Conservation (phyloP, 2,888 invertebrate species). For the Caenorhabditis becei region DNA sequence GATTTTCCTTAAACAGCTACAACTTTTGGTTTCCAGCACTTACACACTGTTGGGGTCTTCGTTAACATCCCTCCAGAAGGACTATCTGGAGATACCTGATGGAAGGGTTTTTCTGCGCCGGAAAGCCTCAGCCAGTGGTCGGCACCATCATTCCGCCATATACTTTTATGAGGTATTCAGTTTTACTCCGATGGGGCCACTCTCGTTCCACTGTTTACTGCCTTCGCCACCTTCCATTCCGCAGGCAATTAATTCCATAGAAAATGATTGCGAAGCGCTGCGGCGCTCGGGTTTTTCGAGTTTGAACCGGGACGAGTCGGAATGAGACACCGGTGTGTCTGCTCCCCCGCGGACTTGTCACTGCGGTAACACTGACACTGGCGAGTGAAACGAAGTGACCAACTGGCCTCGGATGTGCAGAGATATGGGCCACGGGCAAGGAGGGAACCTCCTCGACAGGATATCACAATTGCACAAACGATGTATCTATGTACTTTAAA, state of each 20-base stretch:
- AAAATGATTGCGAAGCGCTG: no score
- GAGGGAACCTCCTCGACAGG: conserved; percentile 47
- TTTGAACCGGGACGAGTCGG: neutral
- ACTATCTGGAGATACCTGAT: conserved; percentile 48
- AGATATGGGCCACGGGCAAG: conserved; percentile 19
- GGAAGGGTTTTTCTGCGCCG: conserved; percentile 50
- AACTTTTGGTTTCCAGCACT: conserved; percentile 21
- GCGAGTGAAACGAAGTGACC: conserved; percentile 36
- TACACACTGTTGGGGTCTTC: conserved; percentile 51
- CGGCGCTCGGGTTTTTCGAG: neutral
- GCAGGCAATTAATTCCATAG: no score
- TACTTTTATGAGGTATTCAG: conserved; percentile 59
- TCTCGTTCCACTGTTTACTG: conserved; percentile 32
- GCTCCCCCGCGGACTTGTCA: conserved; percentile 44
- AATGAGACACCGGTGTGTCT: conserved; percentile 39
- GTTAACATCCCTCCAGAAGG: conserved; percentile 34
- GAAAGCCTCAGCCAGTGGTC: conserved; percentile 50
- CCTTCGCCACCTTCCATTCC: conserved; percentile 13
- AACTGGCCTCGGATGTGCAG: conserved; percentile 60
- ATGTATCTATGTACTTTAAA: conserved; percentile 62
- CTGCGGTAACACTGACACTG: conserved; percentile 46
- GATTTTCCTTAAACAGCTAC: neutral
- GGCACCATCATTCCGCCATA: conserved; percentile 57
- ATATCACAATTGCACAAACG: conserved; percentile 63
- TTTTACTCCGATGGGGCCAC: conserved; percentile 15